A percentile compares a stretch with the other conserved stretches of the same genome.
These are phyloP conservation scores for Cryptoblepharus egeriae DNA, from an alignment of 2,797 vertebrate species.

Conservation along the genomic window DNA sequence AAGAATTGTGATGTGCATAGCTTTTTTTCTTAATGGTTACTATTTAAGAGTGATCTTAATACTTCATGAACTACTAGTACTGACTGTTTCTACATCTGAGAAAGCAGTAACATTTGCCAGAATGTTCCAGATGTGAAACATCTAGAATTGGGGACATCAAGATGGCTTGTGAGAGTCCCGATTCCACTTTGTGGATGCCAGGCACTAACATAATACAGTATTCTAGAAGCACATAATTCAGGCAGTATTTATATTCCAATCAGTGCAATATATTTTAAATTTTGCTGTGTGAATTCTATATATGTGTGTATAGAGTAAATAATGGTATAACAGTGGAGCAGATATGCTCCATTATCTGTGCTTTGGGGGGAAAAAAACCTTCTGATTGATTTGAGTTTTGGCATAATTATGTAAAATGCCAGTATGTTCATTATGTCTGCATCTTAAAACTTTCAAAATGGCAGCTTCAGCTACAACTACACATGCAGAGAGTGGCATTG, in stretches of 20 bases:
- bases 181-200: background rate
- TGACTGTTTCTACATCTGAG: constrained; percentile 18
- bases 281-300: constrained; percentile 48
- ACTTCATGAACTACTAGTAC: constrained; percentile 44
- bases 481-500: background rate
- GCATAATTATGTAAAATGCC: constrained; percentile 22
- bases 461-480: constrained; percentile 23
- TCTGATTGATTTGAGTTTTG: constrained; percentile 43
- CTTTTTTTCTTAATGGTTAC: background rate
- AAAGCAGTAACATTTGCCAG: constrained; percentile 1
- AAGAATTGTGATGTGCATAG: constrained; percentile 2
- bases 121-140: background rate
- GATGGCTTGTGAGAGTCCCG: background rate
- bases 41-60: constrained; percentile 33
- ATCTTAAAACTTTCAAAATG: constrained; percentile 11
- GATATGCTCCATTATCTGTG: constrained; percentile 49
- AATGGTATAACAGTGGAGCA: constrained; percentile 54
- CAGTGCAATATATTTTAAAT: constrained; percentile 54
- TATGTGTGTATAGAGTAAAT: constrained; percentile 48
- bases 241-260: constrained; percentile 52
- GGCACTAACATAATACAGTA: constrained; percentile 34
- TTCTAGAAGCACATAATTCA: constrained; percentile 11
- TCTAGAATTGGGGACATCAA: background rate
- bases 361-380: constrained; percentile 67
- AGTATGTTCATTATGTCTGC: constrained; percentile 20